A percentile compares a stretch with the other conserved stretches of the same genome.
Conservation (phyloP, 2,113 vertebrate species). For the Corydoras maculifer region DNA sequence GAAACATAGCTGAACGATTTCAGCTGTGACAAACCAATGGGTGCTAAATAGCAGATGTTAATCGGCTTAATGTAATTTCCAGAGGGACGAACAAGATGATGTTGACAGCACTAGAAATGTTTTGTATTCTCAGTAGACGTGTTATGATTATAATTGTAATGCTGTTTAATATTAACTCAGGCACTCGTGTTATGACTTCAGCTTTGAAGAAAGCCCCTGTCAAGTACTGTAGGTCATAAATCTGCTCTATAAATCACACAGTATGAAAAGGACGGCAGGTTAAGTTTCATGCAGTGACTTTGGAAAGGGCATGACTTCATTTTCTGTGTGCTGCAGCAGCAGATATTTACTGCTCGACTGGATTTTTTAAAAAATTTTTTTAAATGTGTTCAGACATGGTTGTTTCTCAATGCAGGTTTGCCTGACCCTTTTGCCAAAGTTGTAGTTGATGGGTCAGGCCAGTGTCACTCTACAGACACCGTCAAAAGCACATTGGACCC, state of each 20-base stretch:
- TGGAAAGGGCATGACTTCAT: slow-evolving; percentile 10
- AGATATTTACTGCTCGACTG: no score
- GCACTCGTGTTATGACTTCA: not conserved
- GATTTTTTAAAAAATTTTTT: not conserved
- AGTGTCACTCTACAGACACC: slow-evolving; percentile 98
- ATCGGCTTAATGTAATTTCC: not conserved
- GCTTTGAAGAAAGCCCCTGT: not conserved
- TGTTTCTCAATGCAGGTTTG: slow-evolving; percentile 69
- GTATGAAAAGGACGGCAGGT: not conserved
- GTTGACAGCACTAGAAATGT: not conserved
- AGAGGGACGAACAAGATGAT: not conserved
- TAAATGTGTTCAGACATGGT: slow-evolving; percentile 9
- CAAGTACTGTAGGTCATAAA: not conserved
- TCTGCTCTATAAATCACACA: not conserved
- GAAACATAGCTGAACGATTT: not conserved
- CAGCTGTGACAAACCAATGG: not conserved
- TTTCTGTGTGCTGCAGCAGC: not conserved
- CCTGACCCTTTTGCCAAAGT: slow-evolving; percentile 96
- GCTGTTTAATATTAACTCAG: not conserved
- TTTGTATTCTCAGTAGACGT: no score
- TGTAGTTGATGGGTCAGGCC: slow-evolving; percentile 94
- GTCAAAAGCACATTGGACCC: slow-evolving; percentile 97
- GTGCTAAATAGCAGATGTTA: not conserved
- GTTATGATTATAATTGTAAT: not conserved
- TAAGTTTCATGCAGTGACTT: slow-evolving; percentile 5